Base-by-base conservation (phyloP, 2,797 vertebrate species). In the Thalassophryne amazonica region DNA sequence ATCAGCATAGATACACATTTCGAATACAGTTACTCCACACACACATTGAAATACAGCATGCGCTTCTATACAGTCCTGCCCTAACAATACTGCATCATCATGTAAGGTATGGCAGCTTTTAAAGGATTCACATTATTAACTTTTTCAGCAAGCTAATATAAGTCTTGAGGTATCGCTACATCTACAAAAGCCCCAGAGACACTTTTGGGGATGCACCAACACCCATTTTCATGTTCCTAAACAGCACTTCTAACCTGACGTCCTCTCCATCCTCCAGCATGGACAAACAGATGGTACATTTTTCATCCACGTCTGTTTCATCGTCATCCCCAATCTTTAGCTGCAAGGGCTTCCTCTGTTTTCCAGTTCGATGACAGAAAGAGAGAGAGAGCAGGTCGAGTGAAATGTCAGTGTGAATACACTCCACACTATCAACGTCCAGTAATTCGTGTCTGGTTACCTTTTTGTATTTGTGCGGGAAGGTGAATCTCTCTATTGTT, bases 381-480 rank as follows among this genome's bases (percentile, higher is more conserved):
- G 22, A 55, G 37, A 51, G 46, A 57, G 34, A 29, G 3, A 3
- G 7, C n/a, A 7, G 17, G 59, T 62, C 8, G 65, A 8, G 39
- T 27, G 21, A 11, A 28, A 15, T 3, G 24, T 1, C 4, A 24
- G 9, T 7, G 0, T 0, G 4, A 30, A 14, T 11, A 2, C 0
- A 1, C 3, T 38, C 4, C 13, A 2, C 1, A 3, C 36, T n/a
- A 45, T 25, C 4, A 21, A 13, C 3, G 11, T 4, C 4, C 4
- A 24, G 10, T 21, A 4, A n/a, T 7, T 7, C 3, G 2, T 5
- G 9, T 17, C 27, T 8, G 47, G 27, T 15, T 79, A 98, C 96
- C 95, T 99, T 99, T 87, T 98, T 99, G 83, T 99, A 99, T 65
- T 98, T 99, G 91, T 99, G 97, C 36, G 97, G 97, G 68, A 98